Evolutionary conservation across 2,113 vertebrate species (phyloP).

Genomic region (Gallinago media): DNA sequence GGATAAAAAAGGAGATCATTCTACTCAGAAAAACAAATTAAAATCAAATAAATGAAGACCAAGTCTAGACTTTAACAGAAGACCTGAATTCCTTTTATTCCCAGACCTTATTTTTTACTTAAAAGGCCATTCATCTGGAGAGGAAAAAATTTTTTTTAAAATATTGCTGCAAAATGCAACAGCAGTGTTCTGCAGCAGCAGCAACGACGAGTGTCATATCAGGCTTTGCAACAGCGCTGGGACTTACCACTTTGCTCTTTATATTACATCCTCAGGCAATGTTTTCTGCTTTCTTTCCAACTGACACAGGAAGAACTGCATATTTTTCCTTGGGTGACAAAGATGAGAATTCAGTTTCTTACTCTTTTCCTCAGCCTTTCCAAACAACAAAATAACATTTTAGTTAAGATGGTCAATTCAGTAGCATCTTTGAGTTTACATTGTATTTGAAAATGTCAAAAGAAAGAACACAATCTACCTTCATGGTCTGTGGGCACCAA

Average conservation of each 20-base stretch:
- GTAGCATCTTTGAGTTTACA: not conserved
- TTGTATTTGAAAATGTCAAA: not conserved
- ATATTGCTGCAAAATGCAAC: not conserved
- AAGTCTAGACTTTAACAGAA: not conserved
- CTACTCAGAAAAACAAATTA: not conserved
- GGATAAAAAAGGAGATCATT: not conserved
- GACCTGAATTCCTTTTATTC: not conserved
- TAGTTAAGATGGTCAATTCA: not conserved
- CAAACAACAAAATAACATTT: not conserved
- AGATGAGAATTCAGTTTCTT: not conserved
- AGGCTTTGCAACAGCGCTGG: not conserved
- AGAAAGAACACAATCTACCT: not conserved
- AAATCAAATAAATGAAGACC: not conserved
- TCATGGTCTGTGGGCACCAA: not conserved
- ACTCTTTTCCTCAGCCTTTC: not conserved
- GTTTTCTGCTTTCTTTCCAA: not conserved
- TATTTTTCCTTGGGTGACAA: not conserved
- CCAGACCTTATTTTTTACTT: not conserved
- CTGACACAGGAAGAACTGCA: not conserved
- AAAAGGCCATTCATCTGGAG: rapidly evolving
- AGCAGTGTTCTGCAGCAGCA: not conserved
- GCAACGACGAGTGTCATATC: not conserved
- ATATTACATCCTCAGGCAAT: not conserved
- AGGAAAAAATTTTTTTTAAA: not conserved
- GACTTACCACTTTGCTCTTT: not conserved